A percentile compares a stretch with the other conserved stretches of the same genome.
These are phyloP conservation scores for Drosophila recens DNA, from an alignment of 2,888 invertebrate species.

Conservation along the genomic window DNA sequence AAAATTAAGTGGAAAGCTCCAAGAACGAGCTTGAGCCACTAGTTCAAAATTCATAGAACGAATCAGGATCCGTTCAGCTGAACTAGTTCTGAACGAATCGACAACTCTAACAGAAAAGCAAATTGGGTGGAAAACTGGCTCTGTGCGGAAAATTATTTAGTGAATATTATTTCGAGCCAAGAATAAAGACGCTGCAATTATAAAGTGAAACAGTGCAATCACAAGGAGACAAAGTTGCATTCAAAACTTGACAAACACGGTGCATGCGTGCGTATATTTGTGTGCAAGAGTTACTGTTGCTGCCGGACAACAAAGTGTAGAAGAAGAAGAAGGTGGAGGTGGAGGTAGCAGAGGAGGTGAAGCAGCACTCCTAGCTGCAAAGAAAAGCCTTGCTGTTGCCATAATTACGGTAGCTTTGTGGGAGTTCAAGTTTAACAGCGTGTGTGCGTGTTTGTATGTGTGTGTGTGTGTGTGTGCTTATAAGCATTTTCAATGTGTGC, in stretches of 20 bases:
- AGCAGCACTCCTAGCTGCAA: conserved; percentile 49
- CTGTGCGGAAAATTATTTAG: conserved; percentile 62
- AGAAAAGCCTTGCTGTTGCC: conserved; percentile 61
- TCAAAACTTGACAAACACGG: conserved; percentile 4
- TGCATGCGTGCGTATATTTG: conserved; percentile 23
- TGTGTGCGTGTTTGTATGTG: conserved; percentile 35
- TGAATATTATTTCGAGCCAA: conserved; percentile 30
- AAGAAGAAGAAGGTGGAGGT: conserved; percentile 29
- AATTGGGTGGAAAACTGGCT: conserved; percentile 75
- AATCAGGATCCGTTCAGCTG: background rate
- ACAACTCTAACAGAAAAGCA: conserved; percentile 26
- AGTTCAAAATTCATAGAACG: background rate
- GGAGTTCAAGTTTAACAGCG: conserved; percentile 74
- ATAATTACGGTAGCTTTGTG: conserved; percentile 75
- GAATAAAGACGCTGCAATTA: conserved; percentile 29
- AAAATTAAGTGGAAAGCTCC: background rate
- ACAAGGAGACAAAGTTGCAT: conserved; percentile 3
- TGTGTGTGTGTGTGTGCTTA: conserved; percentile 21
- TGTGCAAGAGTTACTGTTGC: conserved; percentile 40
- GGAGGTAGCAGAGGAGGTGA: conserved; percentile 32
- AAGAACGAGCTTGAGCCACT: background rate
- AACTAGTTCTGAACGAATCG: conserved; percentile 19
- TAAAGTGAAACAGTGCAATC: conserved; percentile 27
- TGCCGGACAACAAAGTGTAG: conserved; percentile 48
- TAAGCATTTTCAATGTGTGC: conserved; percentile 50